A percentile compares a stretch with the other conserved stretches of the same genome.
Conservation (phyloP, 2,888 invertebrate species). For the Tachystola acroxantha region DNA sequence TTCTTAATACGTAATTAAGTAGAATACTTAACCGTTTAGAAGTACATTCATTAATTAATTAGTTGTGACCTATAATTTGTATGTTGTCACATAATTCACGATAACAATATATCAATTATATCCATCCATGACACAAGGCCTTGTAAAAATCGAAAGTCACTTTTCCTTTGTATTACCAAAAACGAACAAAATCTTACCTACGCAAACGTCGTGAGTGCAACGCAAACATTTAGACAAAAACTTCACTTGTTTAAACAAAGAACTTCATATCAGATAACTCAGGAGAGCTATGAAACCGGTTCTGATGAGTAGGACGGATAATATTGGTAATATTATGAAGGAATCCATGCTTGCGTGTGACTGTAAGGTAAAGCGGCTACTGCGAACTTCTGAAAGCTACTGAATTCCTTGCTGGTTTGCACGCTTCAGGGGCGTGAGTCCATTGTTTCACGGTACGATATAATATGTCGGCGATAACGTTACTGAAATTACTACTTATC, state of each 20-base stretch:
- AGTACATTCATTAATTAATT: too few species aligned
- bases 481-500: too few species aligned
- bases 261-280: conserved; percentile 33
- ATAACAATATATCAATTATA: conserved; percentile 1
- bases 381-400: conserved; percentile 44
- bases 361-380: conserved; percentile 45
- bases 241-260: conserved; percentile 48
- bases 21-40: too few species aligned
- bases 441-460: conserved; percentile 28
- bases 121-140: background rate
- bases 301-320: conserved; percentile 22
- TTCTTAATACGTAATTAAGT: too few species aligned
- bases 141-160: background rate
- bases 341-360: conserved; percentile 22
- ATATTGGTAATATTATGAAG: conserved; percentile 11
- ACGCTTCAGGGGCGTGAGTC: conserved; percentile 44
- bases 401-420: conserved; percentile 30
- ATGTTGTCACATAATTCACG: too few species aligned
- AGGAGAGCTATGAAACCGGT: conserved; percentile 26
- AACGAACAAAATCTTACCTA: conserved; percentile 48
- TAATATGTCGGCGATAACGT: too few species aligned
- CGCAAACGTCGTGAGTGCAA: conserved; percentile 58
- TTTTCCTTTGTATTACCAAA: conserved; percentile 9
- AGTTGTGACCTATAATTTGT: too few species aligned
- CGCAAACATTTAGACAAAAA: conserved; percentile 60